Base-by-base conservation (phyloP, 2,888 invertebrate genomes). In the Drosophila antonietae region DNA sequence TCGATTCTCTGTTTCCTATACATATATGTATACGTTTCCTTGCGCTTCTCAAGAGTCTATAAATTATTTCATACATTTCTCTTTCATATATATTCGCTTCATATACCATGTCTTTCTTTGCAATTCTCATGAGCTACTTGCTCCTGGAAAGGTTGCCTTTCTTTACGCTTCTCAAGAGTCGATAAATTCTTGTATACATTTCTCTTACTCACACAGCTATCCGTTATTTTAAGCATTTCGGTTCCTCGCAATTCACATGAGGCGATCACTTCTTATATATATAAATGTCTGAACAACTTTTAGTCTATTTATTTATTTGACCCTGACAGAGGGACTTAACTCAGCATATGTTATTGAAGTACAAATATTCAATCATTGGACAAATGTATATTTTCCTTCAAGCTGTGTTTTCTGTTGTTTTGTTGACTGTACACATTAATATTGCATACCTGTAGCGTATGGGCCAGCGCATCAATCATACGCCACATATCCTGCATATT, bases 401-500 rank as follows among this genome's bases (percentile, higher is more conserved):
- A 23, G 23, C 15, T 44, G 9, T 44, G 5, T 51, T 33, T 51
- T 12, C 47, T 15, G 33, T 18, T 65, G 56, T 70, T 57, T 59
- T 65, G 51, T 28, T 57, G 53, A 46, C 1, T 20, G 44, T 44
- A 20, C 20, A 35, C 71, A 72, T 78, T 68, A 72, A 68, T 69
- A 78, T 75, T 78, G 66, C 66, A 75, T 67, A 68, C 57, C 75
- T 58, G 67, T 58, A 55, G 5, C 65, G 66, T 75, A 78, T 75
- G 46, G 58, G 41, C 60, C 72, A 69, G 28, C 63, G 20, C 71
- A 83, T 85, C 75, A 75, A 80, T 84, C 83, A 85, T 83, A 73
- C 71, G 73, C 62, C 73, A 46, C 66, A 66, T 83, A 83, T 75
- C 71, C 85, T 84, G 83, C 69, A 84, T 83, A 81, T 79, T 77